Base-by-base conservation (phyloP, 2,113 vertebrate species). In the Ramphastos sulfuratus region DNA sequence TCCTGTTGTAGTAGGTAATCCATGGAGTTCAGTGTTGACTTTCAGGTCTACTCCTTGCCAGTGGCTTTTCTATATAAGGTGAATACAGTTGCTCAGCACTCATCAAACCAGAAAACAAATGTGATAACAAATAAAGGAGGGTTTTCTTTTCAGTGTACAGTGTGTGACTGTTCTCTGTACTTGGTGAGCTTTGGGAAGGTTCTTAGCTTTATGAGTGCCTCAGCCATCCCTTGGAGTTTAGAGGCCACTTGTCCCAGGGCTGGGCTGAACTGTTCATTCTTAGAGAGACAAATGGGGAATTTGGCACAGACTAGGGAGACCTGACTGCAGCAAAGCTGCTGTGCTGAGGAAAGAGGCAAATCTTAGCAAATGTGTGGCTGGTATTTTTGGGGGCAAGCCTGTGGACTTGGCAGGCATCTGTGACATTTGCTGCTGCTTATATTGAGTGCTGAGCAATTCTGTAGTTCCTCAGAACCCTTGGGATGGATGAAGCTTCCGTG, bases 21-120 rank as follows among this genome's bases (percentile, higher is more conserved):
- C 80, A 35, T 0, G 0, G 61, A 81, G 80, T 86, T 81, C 58
- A 76, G 39, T 65, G 37, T 1, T 69, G 50, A 13, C 17, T 94
- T 88, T 93, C 61, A 78, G 85, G 65, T 69, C 85, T 95, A 11
- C 48, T 87, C 19, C 52, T 91, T 95, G 88, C 90, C 93, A 94
- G 65, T 0, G 0, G 25, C 72, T 33, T 86, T 92, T 78, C 90
- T 92, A 9, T 81, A 58, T 86, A 88, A 84, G 83, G 76, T 86
- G 88, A 37, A 83, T 90, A 65, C 92, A 92, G 90, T 93, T 96
- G 93, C 35, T 61, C 83, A 92, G 88, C 90, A 96, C 88, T 93
- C 95, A 94, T 93, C 96, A 78, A 81, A 92, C 54, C 0, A 0
- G 83, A 83, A 88, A 92, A 92, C 93, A 96, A 92, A 95, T 92